These are phyloP conservation scores for Eueides isabella DNA, from an alignment of 1,140 invertebrate species.

Conservation along the genomic window DNA sequence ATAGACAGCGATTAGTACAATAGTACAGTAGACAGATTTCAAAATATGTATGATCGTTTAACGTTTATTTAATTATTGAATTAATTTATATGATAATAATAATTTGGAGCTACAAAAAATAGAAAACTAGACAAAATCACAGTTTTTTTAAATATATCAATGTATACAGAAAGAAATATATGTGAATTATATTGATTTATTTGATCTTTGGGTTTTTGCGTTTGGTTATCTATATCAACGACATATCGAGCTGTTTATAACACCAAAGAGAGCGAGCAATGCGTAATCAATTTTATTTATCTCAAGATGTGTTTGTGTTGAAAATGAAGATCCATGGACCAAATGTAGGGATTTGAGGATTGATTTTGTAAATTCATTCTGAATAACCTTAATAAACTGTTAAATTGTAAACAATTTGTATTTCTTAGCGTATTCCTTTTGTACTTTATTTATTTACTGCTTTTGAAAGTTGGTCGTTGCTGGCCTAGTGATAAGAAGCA, in stretches of 20 bases:
- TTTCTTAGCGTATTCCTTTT: background rate
- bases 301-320: conserved; percentile 4
- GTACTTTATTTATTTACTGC: background rate
- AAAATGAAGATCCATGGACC: conserved; percentile 10
- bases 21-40: too few relatives aligned
- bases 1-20: too few relatives aligned
- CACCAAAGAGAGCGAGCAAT: background rate
- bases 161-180: too few relatives aligned
- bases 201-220: background rate
- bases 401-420: background rate
- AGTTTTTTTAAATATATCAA: too few relatives aligned
- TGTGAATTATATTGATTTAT: background rate
- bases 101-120: too few relatives aligned
- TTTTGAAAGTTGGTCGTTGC: too few relatives aligned
- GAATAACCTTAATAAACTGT: background rate
- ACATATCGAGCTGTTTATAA: background rate
- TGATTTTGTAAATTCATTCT: background rate
- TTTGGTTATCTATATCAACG: background rate
- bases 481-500: too few relatives aligned
- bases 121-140: too few relatives aligned
- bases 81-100: too few relatives aligned
- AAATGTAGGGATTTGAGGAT: background rate
- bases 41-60: too few relatives aligned
- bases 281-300: conserved; percentile 10
- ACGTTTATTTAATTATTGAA: too few relatives aligned